Evolutionary conservation across 2,888 invertebrate species (phyloP).

Genomic region (Nomada lathburiana): DNA sequence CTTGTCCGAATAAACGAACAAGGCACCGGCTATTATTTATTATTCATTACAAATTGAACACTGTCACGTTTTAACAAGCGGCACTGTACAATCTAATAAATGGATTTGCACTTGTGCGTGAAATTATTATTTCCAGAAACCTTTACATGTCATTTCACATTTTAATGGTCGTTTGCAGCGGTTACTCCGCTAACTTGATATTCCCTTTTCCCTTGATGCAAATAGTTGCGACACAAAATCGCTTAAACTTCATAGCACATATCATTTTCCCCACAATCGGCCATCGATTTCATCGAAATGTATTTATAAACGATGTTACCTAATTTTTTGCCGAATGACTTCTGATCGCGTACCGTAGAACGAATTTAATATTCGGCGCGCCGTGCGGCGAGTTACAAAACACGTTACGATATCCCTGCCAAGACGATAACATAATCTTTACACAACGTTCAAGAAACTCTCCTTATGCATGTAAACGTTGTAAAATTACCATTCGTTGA

Average conservation of each 20-base stretch:
- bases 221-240: neutral
- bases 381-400: conserved; percentile 72
- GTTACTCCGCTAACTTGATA: neutral
- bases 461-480: conserved; percentile 52
- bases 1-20: too few relatives aligned
- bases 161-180: neutral
- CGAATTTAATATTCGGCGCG: conserved; percentile 71
- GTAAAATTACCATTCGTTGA: conserved; percentile 20
- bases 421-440: conserved; percentile 76
- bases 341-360: conserved; percentile 15
- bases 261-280: neutral
- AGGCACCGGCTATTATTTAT: too few relatives aligned
- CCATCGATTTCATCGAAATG: neutral
- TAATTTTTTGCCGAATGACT: conserved; percentile 6
- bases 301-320: neutral
- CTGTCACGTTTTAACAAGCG: too few relatives aligned
- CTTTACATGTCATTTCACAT: neutral
- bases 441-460: conserved; percentile 67
- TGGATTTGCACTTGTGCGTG: too few relatives aligned
- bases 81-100: too few relatives aligned
- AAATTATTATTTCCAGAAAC: too few relatives aligned
- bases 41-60: too few relatives aligned
- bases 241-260: neutral
- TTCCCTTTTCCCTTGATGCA: neutral
- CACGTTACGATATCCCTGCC: conserved; percentile 71